A percentile compares a stretch with the other conserved stretches of the same genome.
phyloP scores from a whole-genome alignment of 1,140 invertebrate species.

The Pachyrhynchus sulphureomaculatus region DNA sequence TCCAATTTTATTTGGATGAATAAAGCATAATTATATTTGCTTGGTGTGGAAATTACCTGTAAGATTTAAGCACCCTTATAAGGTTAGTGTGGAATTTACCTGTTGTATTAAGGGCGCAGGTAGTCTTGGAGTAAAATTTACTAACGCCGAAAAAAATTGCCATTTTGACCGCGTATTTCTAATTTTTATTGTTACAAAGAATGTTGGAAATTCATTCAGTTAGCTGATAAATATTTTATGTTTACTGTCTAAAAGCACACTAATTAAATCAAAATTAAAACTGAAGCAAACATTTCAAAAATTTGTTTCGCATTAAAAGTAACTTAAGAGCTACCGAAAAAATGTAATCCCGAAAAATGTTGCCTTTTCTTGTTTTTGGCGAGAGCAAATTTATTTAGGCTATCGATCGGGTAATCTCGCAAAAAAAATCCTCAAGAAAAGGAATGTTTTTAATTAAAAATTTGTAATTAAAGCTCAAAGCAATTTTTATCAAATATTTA shows the following conservation, averaged over 20 bases:
- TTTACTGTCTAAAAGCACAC: neutral
- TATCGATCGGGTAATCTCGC: conserved; percentile 6
- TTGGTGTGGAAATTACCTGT: too few species aligned
- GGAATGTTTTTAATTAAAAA: conserved; percentile 33
- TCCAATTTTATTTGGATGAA: too few species aligned
- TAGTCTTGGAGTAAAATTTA: too few species aligned
- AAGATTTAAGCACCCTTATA: too few species aligned
- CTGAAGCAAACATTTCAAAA: conserved; percentile 8
- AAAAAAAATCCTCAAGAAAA: conserved; percentile 16
- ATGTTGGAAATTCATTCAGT: too few species aligned
- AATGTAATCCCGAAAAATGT: neutral
- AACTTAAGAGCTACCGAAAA: neutral
- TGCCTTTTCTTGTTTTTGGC: conserved; percentile 12
- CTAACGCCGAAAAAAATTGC: too few species aligned
- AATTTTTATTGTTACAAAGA: too few species aligned
- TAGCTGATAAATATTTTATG: conserved; percentile 12
- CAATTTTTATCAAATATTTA: conserved; percentile 34
- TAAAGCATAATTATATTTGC: too few species aligned
- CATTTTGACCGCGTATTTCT: too few species aligned
- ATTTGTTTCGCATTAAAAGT: conserved; percentile 5
- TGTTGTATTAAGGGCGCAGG: too few species aligned
- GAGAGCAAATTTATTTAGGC: conserved; percentile 17
- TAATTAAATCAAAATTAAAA: conserved; percentile 12
- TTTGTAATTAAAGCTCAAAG: conserved; percentile 28
- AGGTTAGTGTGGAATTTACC: too few species aligned